These are phyloP conservation scores for Spinus olivaceus DNA, from an alignment of 2,797 vertebrate species.

Conservation along the genomic window DNA sequence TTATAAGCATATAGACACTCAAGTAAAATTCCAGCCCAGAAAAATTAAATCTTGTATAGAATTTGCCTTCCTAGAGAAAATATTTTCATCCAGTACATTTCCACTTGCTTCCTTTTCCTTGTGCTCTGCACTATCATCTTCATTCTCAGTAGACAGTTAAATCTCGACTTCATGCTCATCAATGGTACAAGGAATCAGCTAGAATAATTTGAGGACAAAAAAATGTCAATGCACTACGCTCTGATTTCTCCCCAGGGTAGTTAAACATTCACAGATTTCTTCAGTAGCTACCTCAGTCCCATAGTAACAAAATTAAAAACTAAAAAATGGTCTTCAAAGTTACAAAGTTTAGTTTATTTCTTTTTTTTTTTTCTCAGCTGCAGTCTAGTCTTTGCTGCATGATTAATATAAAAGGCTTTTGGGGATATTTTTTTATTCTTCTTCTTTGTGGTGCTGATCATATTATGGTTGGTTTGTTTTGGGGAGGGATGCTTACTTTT, in stretches of 20 bases:
- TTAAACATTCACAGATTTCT: neutral
- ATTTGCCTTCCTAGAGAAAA: neutral
- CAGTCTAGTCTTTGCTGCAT: neutral
- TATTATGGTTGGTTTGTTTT: neutral
- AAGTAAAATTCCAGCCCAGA: neutral
- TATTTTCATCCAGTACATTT: neutral
- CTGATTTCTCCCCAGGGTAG: neutral
- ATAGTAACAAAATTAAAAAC: neutral
- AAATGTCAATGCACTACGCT: neutral
- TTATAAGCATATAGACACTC: neutral
- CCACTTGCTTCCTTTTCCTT: neutral
- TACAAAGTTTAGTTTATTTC: neutral
- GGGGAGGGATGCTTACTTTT: neutral
- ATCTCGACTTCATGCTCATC: neutral
- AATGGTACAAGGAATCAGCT: neutral
- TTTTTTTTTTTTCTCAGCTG: neutral
- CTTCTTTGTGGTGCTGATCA: neutral
- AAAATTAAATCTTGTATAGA: neutral
- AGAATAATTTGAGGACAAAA: neutral
- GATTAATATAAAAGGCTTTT: neutral
- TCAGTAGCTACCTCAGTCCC: neutral
- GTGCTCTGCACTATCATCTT: neutral
- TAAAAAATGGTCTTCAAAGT: neutral
- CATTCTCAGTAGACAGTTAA: neutral
- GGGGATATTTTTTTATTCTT: neutral